Percentiles rank a stretch among this genome's conserved stretches.
phyloP scores from a whole-genome alignment of 2,113 vertebrate genomes.

The Tychaedon coryphoeus region DNA sequence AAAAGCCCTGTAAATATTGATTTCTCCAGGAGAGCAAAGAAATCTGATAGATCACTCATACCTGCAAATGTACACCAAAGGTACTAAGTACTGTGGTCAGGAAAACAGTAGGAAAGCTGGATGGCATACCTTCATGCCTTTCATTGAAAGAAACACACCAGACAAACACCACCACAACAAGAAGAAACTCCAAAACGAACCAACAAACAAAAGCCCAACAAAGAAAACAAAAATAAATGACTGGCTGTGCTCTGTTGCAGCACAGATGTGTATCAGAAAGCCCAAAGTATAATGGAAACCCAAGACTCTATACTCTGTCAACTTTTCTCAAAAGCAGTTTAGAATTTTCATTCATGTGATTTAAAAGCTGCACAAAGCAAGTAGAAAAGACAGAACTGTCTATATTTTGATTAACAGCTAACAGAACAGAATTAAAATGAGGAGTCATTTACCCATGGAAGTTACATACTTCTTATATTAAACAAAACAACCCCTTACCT shows the following conservation, averaged over 20 bases:
- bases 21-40: neutral
- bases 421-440: neutral
- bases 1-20: neutral
- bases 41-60: neutral
- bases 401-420: neutral
- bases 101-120: neutral
- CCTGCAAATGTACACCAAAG: neutral
- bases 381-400: neutral
- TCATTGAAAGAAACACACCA: neutral
- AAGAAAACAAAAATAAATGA: rapidly evolving
- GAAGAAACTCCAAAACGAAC: neutral
- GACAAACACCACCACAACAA: neutral
- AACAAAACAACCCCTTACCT: neutral
- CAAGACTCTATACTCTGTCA: neutral
- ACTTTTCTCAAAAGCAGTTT: neutral
- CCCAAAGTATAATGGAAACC: neutral
- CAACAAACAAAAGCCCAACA: neutral
- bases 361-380: neutral
- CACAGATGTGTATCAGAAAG: neutral
- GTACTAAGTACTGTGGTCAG: neutral
- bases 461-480: neutral
- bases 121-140: neutral
- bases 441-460: neutral
- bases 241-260: neutral
- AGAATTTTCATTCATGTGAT: neutral